Evolutionary conservation across 2,797 vertebrate species (phyloP).

Genomic region (Ciconia nigra): DNA sequence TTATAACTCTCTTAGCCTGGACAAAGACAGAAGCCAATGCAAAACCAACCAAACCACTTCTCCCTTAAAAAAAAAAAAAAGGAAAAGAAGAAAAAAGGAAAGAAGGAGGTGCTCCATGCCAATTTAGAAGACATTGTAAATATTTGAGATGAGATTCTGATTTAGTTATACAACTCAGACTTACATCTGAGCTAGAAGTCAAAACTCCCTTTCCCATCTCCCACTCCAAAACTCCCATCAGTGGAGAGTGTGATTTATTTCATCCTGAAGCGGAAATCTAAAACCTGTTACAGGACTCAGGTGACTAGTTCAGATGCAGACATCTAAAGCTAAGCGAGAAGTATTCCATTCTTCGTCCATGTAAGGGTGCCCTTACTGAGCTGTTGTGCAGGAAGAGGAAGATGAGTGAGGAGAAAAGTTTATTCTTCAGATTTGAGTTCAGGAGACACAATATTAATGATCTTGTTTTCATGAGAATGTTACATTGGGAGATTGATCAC

Average conservation of each 20-base stretch:
- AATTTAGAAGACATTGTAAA: background rate
- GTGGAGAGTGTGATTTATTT: background rate
- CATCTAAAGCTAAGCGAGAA: background rate
- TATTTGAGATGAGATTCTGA: background rate
- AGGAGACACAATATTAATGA: background rate
- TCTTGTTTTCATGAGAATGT: background rate
- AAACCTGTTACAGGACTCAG: background rate
- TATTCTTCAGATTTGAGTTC: background rate
- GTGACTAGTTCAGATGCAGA: background rate
- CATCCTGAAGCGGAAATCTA: background rate
- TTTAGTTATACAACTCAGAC: background rate
- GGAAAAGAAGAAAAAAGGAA: fast-evolving
- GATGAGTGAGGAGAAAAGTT: background rate
- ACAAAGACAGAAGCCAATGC: background rate
- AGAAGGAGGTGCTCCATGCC: fast-evolving
- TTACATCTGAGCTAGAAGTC: background rate
- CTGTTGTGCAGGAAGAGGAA: background rate
- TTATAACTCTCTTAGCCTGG: background rate
- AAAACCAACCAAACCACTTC: background rate
- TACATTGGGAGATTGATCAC: background rate
- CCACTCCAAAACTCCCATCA: background rate
- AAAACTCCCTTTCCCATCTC: background rate
- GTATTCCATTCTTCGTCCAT: background rate
- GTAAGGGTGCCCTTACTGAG: background rate
- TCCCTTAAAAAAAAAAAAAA: background rate